Base-by-base conservation (phyloP, 2,113 vertebrate genomes). In the Alligator mississippiensis region DNA sequence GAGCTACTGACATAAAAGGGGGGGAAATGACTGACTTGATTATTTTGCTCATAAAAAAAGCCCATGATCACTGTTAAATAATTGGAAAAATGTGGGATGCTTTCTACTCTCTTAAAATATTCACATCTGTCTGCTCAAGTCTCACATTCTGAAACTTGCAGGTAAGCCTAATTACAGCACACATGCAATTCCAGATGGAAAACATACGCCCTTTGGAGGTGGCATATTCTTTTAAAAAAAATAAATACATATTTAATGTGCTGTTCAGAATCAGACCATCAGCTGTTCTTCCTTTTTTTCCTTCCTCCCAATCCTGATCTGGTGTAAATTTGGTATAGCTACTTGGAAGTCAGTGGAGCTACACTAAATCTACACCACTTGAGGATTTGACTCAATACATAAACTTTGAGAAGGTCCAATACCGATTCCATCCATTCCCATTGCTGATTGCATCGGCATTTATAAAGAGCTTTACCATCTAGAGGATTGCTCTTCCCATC, bases 111-210 rank as follows among this genome's bases (percentile, higher is more conserved):
- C 47, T 90, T 88, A 77, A 95, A 96, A 93, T 85, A 17, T 6
- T 95, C 87, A 47, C 86, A 90, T 94, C 59, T 94, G 30, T 92
- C 93, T 91, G 11, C 74, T 88, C 54, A 24, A 55, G 2, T 91
- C 85, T 92, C 88, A 82, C 22, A 78, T 92, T 94, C 64, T 90
- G 25, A 92, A 91, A 90, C 7, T 93, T 85, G 80, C 68, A 94
- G 89, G 86, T 94, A 97, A 86, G 63, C 34, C 77, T 63, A 94
- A 86, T 94, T 97, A 87, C 5, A 95, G 54, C 57, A 89, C 70
- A 77, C 64, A 79, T 90, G 95, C 54, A 87, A 92, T 93, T 93
- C 91, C 93, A 93, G 70, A 93, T 82, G 87, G 82, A 79, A 96
- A 95, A 85, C 63, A 92, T 59, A 28, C 18, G 80, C 3, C 68